phyloP scores from a whole-genome alignment of 37 sponge, comb jelly and placozoan species.

The Geodia barretti region DNA sequence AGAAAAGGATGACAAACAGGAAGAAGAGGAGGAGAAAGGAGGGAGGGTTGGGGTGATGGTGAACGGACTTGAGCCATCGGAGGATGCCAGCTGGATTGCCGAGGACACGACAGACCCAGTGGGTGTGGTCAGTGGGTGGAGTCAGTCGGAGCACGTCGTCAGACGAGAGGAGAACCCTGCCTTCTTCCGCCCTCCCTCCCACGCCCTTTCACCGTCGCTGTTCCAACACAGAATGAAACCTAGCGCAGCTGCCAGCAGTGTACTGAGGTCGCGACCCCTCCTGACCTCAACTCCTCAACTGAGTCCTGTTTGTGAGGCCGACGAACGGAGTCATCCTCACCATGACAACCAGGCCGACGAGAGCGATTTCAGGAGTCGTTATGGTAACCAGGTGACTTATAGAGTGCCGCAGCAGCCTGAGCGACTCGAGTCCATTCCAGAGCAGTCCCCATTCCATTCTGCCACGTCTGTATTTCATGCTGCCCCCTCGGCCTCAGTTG shows the following conservation, averaged over 20 bases:
- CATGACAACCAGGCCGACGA: neutral
- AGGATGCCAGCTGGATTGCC: no score
- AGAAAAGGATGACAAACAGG: no score
- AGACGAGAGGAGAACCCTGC: neutral
- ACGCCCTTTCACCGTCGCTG: neutral
- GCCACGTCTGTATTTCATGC: conserved; percentile 4
- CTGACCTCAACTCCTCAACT: conserved; percentile 19
- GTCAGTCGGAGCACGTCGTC: no score
- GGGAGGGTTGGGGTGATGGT: no score
- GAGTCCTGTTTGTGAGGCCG: conserved; percentile 13
- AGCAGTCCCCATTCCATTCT: neutral
- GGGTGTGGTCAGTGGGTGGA: no score
- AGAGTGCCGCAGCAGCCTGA: no score
- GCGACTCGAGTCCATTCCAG: neutral
- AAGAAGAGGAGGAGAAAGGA: no score
- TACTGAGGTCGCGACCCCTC: neutral
- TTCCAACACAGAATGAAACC: neutral
- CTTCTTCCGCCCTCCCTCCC: neutral
- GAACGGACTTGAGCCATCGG: no score
- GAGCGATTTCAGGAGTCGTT: neutral
- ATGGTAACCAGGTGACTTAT: neutral
- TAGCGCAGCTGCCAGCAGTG: neutral
- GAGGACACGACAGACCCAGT: no score
- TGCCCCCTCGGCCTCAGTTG: neutral
- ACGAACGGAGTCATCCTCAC: neutral